These are phyloP conservation scores for Rousettus leschenaultii DNA, from an alignment of 2,113 vertebrate species.

Conservation along the genomic window DNA sequence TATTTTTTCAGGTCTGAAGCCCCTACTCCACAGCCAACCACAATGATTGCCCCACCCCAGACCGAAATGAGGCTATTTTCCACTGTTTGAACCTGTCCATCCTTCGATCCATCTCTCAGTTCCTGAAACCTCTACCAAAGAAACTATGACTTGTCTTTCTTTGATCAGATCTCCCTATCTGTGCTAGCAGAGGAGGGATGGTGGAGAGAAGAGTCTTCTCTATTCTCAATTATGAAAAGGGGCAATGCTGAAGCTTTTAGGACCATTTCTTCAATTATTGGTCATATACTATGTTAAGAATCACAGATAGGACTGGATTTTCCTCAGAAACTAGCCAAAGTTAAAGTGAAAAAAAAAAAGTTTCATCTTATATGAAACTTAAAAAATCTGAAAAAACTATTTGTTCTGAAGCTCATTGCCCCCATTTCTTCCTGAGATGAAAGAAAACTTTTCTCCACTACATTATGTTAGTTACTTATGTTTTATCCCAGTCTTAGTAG, in stretches of 20 bases:
- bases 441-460: not conserved
- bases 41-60: not conserved
- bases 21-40: not conserved
- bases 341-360: not conserved
- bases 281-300: not conserved
- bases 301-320: not conserved
- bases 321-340: not conserved
- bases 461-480: not conserved
- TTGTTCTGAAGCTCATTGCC: not conserved
- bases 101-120: not conserved
- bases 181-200: not conserved
- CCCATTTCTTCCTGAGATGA: not conserved
- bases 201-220: not conserved
- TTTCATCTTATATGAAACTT: not conserved
- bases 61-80: not conserved
- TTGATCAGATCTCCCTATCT: not conserved
- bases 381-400: not conserved
- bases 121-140: not conserved
- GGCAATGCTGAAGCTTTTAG: not conserved
- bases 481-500: not conserved
- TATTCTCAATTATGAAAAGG: not conserved
- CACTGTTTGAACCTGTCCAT: not conserved
- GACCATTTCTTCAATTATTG: not conserved
- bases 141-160: not conserved
- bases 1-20: not conserved